Evolutionary conservation across 2,113 vertebrate genomes (phyloP), one percentile per base, ranked within the genome.

Genomic region (Cyprinodon variegatus): DNA sequence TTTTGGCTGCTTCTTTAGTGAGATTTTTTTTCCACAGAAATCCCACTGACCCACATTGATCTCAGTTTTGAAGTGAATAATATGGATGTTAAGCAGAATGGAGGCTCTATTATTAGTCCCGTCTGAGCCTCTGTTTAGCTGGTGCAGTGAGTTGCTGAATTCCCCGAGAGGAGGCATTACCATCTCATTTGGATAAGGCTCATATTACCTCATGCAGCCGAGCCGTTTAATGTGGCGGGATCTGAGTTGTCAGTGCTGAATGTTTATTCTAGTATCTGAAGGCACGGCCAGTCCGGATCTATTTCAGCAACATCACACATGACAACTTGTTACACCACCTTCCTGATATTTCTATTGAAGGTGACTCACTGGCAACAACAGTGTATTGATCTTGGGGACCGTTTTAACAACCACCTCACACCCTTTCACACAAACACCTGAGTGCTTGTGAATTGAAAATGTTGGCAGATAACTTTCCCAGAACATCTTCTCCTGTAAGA

Each of bases 31-130:
- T 67, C 80, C 68, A 73, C 80, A 86, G 87, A 90, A 92, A 91
- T 93, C 87, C 85, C 87, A 90, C 87, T 94, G 94, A 93, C 93
- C 93, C 91, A 94, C 86, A 94, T 95, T 90, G 84, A 93, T 92
- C 87, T 88, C 72, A 83, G 78, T 87, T 87, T 86, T 93, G 78
- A 91, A 89, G 87, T 68, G 61, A 68, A 89, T 76, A 76, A 81
- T 87, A 90, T 92, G 85, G 83, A 90, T 40, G 83, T 83, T 72
- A 82, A 88, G 76, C 70, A 80, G 79, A 88, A 81, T 9, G 64
- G 60, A 86, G 74, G 53, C 43, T 82, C 90, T 93, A 90, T 91
- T 93, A 91, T 88, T 93, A 92, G 93, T 88, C 82, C 64, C 73
- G 78, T 82, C 82, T 90, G 88, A 90, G 63, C 76, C 87, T 83